Conservation (phyloP, 2,113 vertebrate genomes). For the Mustela lutreola region DNA sequence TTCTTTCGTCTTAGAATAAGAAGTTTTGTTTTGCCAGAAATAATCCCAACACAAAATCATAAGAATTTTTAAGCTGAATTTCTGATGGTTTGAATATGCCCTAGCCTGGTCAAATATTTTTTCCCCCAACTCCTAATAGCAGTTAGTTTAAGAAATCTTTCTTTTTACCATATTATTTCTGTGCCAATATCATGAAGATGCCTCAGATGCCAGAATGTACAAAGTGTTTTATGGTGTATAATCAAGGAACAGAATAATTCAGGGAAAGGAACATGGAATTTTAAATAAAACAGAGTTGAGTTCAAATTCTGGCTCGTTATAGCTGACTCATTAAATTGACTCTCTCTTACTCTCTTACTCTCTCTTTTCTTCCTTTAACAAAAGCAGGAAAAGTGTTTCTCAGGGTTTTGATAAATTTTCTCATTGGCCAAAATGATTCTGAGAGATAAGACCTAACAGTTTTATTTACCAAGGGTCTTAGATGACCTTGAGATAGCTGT, state of each 20-base stretch:
- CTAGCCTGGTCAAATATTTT: not conserved
- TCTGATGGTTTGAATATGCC: not conserved
- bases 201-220: not conserved
- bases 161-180: not conserved
- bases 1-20: not conserved
- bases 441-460: not conserved
- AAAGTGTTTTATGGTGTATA: not conserved
- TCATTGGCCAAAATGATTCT: not conserved
- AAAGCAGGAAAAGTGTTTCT: not conserved
- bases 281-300: not conserved
- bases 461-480: not conserved
- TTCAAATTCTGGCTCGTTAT: not conserved
- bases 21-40: constrained; percentile 21
- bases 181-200: not conserved
- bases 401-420: not conserved
- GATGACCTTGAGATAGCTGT: not conserved
- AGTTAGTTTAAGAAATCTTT: not conserved
- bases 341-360: not conserved
- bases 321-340: not conserved
- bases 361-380: constrained; percentile 5
- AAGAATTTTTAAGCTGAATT: constrained; percentile 10
- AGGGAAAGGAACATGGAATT: not conserved
- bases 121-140: not conserved
- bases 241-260: not conserved
- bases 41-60: not conserved